Conservation (phyloP, 2,113 vertebrate species). For the Prietella phreatophila region DNA sequence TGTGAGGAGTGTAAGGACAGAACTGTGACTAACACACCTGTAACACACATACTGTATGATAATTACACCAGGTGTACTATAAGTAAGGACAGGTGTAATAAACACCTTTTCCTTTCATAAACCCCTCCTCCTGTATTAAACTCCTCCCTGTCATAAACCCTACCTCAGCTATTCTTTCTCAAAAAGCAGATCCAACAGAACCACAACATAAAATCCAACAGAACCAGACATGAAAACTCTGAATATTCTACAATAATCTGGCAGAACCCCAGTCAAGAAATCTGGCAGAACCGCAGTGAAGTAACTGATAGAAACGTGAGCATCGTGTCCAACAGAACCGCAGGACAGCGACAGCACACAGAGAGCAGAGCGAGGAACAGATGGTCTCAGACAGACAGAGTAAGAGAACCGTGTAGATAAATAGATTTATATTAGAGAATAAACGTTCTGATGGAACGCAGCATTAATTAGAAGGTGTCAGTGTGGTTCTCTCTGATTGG, state of each 20-base stretch:
- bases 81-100: background rate
- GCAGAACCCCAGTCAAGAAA: background rate
- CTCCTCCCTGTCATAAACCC: background rate
- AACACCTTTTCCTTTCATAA: background rate
- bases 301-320: conserved; percentile 21
- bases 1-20: background rate
- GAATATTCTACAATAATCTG: background rate
- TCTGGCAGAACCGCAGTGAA: background rate
- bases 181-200: background rate
- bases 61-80: background rate
- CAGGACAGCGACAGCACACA: conserved; percentile 58
- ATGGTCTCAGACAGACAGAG: conserved; percentile 60
- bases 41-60: background rate
- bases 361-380: conserved; percentile 58
- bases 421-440: conserved; percentile 8
- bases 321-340: conserved; percentile 55
- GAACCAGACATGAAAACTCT: background rate
- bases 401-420: conserved; percentile 28
- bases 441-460: background rate
- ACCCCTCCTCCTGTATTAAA: background rate
- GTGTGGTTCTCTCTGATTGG: background rate
- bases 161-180: background rate
- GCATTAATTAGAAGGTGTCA: conserved; percentile 5
- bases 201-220: background rate
- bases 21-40: background rate